phyloP scores from a whole-genome alignment of 2,888 invertebrate species.

The Coleophora flavipennella region DNA sequence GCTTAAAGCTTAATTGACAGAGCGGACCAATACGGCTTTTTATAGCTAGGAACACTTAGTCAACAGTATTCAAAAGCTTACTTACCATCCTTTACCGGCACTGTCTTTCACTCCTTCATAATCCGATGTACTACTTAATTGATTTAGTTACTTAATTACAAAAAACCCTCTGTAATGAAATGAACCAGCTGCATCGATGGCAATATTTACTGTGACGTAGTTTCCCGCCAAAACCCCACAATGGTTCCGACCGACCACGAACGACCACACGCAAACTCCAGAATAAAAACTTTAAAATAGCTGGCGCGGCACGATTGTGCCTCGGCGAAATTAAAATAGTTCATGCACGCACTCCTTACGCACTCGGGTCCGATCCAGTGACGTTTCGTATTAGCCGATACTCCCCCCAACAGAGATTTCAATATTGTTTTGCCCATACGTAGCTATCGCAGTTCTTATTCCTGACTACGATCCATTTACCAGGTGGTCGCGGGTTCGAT shows the following conservation, averaged over 20 bases:
- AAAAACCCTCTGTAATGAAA: not conserved
- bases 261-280: constrained; percentile 70
- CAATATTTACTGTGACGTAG: constrained; percentile 42
- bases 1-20: no score
- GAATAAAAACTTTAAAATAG: constrained; percentile 70
- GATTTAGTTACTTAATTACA: no score
- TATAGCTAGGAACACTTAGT: no score
- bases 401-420: constrained; percentile 57
- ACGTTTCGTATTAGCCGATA: constrained; percentile 24
- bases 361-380: constrained; percentile 27
- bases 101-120: no score
- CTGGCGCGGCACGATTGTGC: constrained; percentile 43
- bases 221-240: constrained; percentile 65
- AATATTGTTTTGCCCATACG: not conserved
- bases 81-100: no score
- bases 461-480: no score
- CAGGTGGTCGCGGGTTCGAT: no score
- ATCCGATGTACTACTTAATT: no score
- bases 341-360: constrained; percentile 28
- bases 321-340: constrained; percentile 63
- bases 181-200: constrained; percentile 33
- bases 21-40: no score
- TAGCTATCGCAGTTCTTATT: no score
- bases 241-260: constrained; percentile 45
- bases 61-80: no score